A percentile compares a stretch with the other conserved stretches of the same genome.
phyloP scores from a whole-genome alignment of 2,113 vertebrate genomes.

The Tupaia chinensis region DNA sequence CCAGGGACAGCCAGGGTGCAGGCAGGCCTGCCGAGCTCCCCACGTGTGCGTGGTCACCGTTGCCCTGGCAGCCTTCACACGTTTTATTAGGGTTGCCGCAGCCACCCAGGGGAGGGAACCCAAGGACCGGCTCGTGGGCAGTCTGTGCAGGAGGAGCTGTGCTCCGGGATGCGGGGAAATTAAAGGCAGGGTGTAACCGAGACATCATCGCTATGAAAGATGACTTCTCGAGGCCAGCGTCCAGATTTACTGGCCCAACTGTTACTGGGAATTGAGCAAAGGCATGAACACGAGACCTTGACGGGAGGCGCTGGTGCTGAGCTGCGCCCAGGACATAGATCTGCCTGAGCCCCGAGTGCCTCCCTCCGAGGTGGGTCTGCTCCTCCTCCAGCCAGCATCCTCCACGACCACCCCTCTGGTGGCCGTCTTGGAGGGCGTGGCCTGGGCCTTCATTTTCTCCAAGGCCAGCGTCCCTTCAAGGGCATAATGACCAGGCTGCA shows the following conservation, averaged over 20 bases:
- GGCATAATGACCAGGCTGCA: neutral
- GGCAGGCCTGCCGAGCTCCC: neutral
- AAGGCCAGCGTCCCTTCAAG: conserved; percentile 14
- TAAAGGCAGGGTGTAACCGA: conserved; percentile 84
- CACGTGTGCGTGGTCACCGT: accelerated
- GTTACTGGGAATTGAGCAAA: conserved; percentile 83
- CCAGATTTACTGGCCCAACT: conserved; percentile 86
- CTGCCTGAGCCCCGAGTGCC: neutral
- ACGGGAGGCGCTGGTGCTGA: conserved; percentile 78
- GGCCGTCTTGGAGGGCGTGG: neutral
- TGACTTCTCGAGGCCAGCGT: conserved; percentile 84
- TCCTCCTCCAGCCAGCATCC: conserved; percentile 38
- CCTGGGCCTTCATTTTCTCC: neutral
- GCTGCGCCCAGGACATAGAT: conserved; percentile 74
- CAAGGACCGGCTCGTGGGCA: neutral
- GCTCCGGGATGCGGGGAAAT: conserved; percentile 75
- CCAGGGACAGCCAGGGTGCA: too few species aligned
- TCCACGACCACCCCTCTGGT: too few species aligned
- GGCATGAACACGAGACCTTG: conserved; percentile 83
- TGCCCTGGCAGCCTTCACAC: neutral
- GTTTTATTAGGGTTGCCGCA: neutral
- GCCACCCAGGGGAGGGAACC: accelerated
- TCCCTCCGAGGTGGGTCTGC: neutral
- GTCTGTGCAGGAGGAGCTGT: conserved; percentile 60
- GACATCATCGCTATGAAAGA: conserved; percentile 88